phyloP scores from a whole-genome alignment of 2,113 vertebrate species.

The Oceanites oceanicus region DNA sequence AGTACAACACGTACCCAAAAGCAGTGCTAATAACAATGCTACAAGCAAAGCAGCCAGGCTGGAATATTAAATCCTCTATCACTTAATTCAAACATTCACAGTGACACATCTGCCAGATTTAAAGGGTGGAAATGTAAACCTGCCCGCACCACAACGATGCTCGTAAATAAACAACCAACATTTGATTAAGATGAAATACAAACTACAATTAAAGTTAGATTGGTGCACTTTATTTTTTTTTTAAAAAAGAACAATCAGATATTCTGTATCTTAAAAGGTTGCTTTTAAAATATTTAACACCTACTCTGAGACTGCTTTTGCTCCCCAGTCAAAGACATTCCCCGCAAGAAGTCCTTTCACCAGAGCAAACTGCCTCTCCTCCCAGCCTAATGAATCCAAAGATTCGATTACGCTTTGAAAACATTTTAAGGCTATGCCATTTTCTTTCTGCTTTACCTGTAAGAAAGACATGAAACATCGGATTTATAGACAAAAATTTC shows the following conservation, averaged over 20 bases:
- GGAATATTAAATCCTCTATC: background rate
- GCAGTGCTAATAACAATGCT: background rate
- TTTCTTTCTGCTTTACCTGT: slow-evolving; percentile 95
- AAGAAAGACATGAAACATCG: background rate
- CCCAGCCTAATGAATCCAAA: slow-evolving; percentile 90
- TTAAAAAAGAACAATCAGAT: background rate
- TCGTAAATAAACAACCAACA: background rate
- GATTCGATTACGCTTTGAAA: slow-evolving; percentile 85
- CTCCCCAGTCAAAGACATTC: slow-evolving; percentile 99
- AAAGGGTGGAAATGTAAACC: background rate
- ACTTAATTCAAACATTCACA: background rate
- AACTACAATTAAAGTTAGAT: background rate
- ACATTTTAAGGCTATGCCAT: slow-evolving; percentile 88
- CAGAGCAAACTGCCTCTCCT: slow-evolving; percentile 93
- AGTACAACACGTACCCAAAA: background rate
- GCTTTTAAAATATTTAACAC: slow-evolving; percentile 61
- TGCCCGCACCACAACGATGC: background rate
- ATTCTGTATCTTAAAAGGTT: background rate
- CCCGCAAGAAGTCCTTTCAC: slow-evolving; percentile 92
- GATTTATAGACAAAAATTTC: background rate
- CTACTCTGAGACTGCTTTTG: slow-evolving; percentile 97
- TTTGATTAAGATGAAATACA: background rate
- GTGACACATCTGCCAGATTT: background rate
- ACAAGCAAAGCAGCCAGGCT: background rate
- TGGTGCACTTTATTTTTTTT: background rate